Percentiles rank a stretch among this genome's conserved stretches.
Conservation (phyloP, 2,888 invertebrate genomes). For the Eremobia ochroleuca region DNA sequence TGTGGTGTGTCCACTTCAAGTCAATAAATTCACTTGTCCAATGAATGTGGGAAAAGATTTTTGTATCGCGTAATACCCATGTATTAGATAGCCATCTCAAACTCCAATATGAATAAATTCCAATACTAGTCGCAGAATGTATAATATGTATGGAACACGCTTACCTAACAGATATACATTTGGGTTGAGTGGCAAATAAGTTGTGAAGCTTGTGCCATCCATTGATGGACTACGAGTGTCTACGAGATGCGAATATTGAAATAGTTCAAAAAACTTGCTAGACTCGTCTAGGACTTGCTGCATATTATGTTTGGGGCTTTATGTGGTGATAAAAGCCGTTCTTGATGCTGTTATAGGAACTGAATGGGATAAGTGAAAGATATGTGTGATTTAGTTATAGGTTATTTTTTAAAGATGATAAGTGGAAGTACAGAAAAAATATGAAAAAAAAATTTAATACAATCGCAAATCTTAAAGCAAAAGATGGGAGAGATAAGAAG, state of each 20-base stretch:
- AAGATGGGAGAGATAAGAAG: no score
- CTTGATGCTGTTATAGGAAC: neutral
- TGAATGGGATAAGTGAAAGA: neutral
- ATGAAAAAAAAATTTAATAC: neutral
- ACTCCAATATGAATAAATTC: no score
- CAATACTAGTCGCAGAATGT: no score
- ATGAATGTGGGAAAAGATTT: no score
- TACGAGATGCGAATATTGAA: conserved; percentile 60
- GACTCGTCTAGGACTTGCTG: neutral
- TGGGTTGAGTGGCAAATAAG: conserved; percentile 69
- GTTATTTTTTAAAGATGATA: neutral
- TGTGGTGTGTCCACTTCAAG: no score
- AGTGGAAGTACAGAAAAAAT: neutral
- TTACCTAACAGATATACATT: conserved; percentile 44
- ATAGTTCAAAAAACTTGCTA: conserved; percentile 42
- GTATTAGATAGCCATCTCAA: no score
- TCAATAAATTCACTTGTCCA: no score
- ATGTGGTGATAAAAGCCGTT: neutral
- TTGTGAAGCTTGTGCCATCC: conserved; percentile 59
- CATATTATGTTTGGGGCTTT: neutral
- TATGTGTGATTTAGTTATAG: neutral
- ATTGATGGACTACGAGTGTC: conserved; percentile 54
- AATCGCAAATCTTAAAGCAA: neutral
- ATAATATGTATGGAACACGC: conserved; percentile 9
- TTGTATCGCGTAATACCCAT: no score